A percentile compares a stretch with the other conserved stretches of the same genome.
Conservation (phyloP, 2,113 vertebrate genomes). For the Fulica atra region DNA sequence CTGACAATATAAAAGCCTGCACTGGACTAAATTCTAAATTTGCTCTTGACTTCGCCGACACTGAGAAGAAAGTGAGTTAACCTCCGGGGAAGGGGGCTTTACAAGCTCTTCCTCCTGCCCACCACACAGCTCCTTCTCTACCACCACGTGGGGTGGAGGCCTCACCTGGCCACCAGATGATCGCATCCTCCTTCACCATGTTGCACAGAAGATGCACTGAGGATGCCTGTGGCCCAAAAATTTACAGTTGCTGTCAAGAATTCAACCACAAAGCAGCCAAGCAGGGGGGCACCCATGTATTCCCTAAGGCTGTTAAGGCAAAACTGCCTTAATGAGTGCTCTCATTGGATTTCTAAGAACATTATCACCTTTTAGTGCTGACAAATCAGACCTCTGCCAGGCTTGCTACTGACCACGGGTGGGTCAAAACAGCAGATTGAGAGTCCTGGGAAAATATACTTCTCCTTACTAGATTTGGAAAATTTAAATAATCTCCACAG, state of each 20-base stretch:
- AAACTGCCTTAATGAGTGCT: background rate
- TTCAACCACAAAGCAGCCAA: background rate
- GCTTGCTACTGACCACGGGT: background rate
- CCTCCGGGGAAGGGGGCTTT: background rate
- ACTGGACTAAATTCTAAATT: background rate
- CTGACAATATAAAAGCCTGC: background rate
- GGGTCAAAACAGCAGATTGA: background rate
- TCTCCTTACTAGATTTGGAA: background rate
- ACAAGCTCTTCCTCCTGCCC: background rate
- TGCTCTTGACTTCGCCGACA: background rate
- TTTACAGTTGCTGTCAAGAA: background rate
- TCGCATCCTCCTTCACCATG: background rate
- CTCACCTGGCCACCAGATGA: background rate
- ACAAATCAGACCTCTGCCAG: background rate
- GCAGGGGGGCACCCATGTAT: background rate
- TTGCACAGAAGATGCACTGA: background rate
- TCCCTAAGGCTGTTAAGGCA: background rate
- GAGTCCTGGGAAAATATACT: background rate
- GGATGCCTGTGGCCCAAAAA: background rate
- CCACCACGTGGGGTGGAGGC: fast-evolving
- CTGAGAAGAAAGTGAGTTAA: background rate
- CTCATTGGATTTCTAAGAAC: background rate
- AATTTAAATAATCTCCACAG: background rate
- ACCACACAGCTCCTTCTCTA: background rate
- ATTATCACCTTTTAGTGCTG: background rate